A percentile compares a stretch with the other conserved stretches of the same genome.
Conservation (phyloP, 2,113 vertebrate species). For the Scomber colias region DNA sequence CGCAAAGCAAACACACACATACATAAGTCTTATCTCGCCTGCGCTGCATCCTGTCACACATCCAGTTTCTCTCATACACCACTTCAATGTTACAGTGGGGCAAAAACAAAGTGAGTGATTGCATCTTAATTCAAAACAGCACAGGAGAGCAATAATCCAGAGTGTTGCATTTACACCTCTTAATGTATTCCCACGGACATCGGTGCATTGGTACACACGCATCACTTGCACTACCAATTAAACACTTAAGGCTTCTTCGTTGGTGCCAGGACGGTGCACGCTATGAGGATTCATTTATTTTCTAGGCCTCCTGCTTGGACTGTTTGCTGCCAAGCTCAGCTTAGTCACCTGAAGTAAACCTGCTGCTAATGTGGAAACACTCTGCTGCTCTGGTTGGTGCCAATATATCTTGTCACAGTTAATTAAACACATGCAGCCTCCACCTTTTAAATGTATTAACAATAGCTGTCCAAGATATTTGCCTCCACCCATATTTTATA, state of each 20-base stretch:
- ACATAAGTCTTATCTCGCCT: background rate
- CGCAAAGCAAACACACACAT: background rate
- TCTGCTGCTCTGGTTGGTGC: too few relatives aligned
- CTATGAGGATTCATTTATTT: constrained; percentile 9
- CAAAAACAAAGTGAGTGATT: background rate
- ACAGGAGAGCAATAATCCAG: too few relatives aligned
- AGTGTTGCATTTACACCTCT: too few relatives aligned
- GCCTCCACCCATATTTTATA: too few relatives aligned
- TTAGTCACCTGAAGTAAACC: constrained; percentile 21
- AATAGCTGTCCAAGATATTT: too few relatives aligned
- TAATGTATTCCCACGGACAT: too few relatives aligned
- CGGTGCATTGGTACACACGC: background rate
- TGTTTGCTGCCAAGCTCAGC: constrained; percentile 12
- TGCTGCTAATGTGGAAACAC: background rate
- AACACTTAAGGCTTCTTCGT: background rate
- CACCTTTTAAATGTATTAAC: too few relatives aligned
- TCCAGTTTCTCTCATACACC: background rate
- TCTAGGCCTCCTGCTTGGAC: constrained; percentile 12
- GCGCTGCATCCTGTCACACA: constrained; percentile 17
- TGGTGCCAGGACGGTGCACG: background rate
- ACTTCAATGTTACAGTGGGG: background rate
- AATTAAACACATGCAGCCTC: too few relatives aligned
- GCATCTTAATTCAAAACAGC: too few relatives aligned
- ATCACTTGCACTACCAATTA: background rate
- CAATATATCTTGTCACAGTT: too few relatives aligned